Base-by-base conservation (phyloP, 1,140 invertebrate genomes). In the Bombus sylvicola region DNA sequence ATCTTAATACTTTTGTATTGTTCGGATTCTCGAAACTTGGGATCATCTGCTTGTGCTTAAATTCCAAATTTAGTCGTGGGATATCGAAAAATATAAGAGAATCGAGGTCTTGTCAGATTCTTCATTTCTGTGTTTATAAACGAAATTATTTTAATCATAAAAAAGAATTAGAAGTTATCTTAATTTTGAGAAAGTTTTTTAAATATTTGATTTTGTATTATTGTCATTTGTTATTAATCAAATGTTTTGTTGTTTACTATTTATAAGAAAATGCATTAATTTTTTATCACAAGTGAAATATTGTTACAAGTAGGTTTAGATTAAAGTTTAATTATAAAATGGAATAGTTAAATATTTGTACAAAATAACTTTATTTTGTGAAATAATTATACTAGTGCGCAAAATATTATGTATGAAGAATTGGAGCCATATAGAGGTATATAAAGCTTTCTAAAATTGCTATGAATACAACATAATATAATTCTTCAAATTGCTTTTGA, bases 331-430 rank as follows among this genome's bases (percentile, higher is more conserved):
- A 41, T 68, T 57, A 31, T 83, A n/a, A 43, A 57, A 76, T 83
- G 28, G 57, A 41, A 74, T 43, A 43, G 13, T 28, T 31, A 66
- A 68, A 47, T 83, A 43, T 47, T 71, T 69, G 4, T 69, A 41
- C 13, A 69, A 75, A 78, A 37, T 43, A 43, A 69, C 2, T 84
- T 85, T 80, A 79, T 72, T 62, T 47, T 69, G 8, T 78, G 37
- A 59, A 77, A 83, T 69, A n/a, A 66, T 75, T 34, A 53, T 47
- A 39, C 31, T 34, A 71, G 4, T 77, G 31, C 22, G 28, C 39
- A 76, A 64, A 62, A 43, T 82, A 82, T 73, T 31, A 13, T 64
- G n/a, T 43, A 53, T 41, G 31, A 75, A 69, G 8, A 47, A 47
- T 57, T 76, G 39, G 18, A 75, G 15, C 28, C 9, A 64, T 47